Evolutionary conservation across 2,797 vertebrate species (phyloP), one percentile per base, ranked within the genome.

Genomic region (Gorsachius magnificus): DNA sequence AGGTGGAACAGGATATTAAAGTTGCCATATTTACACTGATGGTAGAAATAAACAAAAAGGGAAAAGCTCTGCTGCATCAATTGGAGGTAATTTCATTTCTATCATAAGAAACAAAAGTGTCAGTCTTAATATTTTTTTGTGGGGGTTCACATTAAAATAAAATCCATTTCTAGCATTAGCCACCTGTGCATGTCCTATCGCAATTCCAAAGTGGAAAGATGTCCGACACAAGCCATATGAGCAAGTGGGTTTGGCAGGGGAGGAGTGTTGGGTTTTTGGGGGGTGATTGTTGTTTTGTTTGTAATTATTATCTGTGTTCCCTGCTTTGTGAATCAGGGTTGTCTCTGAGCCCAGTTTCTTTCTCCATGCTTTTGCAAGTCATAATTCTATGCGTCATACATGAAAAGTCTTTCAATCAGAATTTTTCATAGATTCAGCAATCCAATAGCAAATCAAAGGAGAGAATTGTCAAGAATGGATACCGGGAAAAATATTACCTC

Each of bases 31-130:
- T 99, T 97, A 99, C 99, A 58, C 93, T 99, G 92, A 99, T 99
- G 94, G 99, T 99, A 98, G 99, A 99, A 98, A 99, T 99, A 96
- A 99, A 99, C 97, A 99, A 99, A 97, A 99, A 99, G 94, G 99
- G 99, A 54, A 99, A 99, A 98, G 99, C 99, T 93, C 96, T 99
- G 50, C 98, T 99, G 20, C 99, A 99, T 97, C 99, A 99, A 51
- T 98, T 99, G 29, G 99, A 99, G 99, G 99, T 99, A 97, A 75
- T 92, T 96, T 89, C 2, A 46, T 71, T 93, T 81, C 45, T 91
- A 3, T 76, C 24, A 11, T 56, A 83, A 60, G 68, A 89, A 92
- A 57, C 10, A 71, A 70, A 76, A 91, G 45, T 35, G 45, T 53
- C 25, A 79, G 12, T 63, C 10, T 41, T 83, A 13, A 2, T 70